Evolutionary conservation across 2,113 vertebrate species (phyloP).

Genomic region (Rhipidura dahli): DNA sequence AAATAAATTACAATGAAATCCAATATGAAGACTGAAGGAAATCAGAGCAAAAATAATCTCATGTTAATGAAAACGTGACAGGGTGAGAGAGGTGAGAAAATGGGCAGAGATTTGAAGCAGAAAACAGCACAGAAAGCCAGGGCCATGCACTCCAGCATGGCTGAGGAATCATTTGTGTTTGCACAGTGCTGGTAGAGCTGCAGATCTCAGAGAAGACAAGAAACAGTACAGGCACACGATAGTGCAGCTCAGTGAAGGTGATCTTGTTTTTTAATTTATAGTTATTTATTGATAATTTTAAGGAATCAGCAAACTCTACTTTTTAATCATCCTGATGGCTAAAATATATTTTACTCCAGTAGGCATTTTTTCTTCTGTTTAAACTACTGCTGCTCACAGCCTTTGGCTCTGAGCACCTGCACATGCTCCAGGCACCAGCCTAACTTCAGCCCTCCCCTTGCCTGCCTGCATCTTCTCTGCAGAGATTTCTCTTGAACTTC

Average conservation of each 20-base stretch:
- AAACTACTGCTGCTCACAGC: neutral
- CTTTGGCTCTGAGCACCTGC: neutral
- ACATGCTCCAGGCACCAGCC: neutral
- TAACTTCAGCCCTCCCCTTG: neutral
- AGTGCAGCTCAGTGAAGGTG: neutral
- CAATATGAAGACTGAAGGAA: neutral
- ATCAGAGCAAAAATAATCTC: neutral
- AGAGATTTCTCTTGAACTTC: neutral
- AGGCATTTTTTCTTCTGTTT: neutral
- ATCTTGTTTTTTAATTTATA: neutral
- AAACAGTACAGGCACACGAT: neutral
- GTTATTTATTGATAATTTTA: neutral
- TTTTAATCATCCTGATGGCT: neutral
- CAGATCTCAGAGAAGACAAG: neutral
- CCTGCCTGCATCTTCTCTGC: neutral
- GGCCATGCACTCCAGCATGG: rapidly evolving
- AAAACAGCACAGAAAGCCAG: neutral
- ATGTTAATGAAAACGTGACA: neutral
- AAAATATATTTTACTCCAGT: neutral
- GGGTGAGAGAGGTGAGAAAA: neutral
- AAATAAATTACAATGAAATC: neutral
- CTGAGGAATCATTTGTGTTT: neutral
- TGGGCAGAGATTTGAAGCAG: neutral
- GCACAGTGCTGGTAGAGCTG: neutral
- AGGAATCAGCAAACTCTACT: neutral